Evolutionary conservation across 2,113 vertebrate genomes (phyloP).

Genomic region (Hypomesus transpacificus): DNA sequence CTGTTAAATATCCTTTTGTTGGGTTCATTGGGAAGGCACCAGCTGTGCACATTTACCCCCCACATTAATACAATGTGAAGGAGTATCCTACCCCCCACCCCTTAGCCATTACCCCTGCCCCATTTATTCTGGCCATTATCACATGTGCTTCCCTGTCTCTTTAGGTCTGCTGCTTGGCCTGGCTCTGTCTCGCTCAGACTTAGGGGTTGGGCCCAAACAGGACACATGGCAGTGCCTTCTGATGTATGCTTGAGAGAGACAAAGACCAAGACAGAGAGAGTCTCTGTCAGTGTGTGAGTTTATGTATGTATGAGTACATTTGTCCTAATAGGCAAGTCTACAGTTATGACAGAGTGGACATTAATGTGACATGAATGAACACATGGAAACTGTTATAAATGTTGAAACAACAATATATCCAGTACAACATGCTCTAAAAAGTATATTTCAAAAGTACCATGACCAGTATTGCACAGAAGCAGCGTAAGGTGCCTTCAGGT

Average conservation of each 20-base stretch:
- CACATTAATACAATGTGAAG: background rate
- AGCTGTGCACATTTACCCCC: slow-evolving; percentile 30
- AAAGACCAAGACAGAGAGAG: background rate
- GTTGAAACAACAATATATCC: no score
- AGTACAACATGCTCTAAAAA: no score
- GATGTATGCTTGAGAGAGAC: background rate
- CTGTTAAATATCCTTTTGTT: slow-evolving; percentile 26
- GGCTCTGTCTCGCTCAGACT: background rate
- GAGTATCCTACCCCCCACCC: background rate
- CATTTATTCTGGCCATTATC: slow-evolving; percentile 38
- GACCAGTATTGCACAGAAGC: no score
- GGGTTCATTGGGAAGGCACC: slow-evolving; percentile 38
- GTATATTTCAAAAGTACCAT: no score
- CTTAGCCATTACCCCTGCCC: slow-evolving; percentile 5
- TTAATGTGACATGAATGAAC: no score
- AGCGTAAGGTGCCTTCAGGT: no score
- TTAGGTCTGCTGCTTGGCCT: slow-evolving; percentile 14
- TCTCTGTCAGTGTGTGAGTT: background rate
- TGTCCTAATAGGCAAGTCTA: no score
- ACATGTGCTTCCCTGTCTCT: slow-evolving; percentile 26
- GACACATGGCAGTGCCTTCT: slow-evolving; percentile 12
- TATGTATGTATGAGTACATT: background rate
- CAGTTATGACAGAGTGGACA: no score
- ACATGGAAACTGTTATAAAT: no score
- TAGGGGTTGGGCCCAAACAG: background rate